These are phyloP conservation scores for Microcebus lehilahytsara DNA, from an alignment of 2,113 vertebrate species.

Conservation along the genomic window DNA sequence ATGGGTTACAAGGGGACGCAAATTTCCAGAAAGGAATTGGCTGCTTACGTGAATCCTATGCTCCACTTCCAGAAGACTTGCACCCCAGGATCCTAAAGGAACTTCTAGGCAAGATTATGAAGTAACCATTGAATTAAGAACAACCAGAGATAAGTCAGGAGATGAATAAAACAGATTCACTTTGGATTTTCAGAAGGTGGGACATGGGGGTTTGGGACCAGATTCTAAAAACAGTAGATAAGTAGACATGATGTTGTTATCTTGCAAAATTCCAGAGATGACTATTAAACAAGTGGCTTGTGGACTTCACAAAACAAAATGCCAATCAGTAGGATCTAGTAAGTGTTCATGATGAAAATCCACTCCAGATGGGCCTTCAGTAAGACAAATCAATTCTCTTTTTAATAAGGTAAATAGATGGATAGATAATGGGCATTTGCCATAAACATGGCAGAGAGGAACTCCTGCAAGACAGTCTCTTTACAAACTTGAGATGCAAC, in stretches of 20 bases:
- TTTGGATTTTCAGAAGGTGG: background rate
- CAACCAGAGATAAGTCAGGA: background rate
- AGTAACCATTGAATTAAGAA: background rate
- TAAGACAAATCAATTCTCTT: background rate
- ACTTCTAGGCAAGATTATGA: background rate
- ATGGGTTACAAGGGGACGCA: background rate
- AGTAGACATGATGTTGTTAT: background rate
- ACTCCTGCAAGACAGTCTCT: background rate
- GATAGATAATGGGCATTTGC: background rate
- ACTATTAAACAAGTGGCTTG: background rate
- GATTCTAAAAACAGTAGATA: background rate
- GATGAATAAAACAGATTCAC: background rate
- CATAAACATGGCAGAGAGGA: background rate
- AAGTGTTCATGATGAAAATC: background rate
- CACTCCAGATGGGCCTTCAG: background rate
- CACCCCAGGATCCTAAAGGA: background rate
- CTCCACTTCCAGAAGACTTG: background rate
- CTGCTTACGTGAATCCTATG: background rate
- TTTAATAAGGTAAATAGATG: background rate
- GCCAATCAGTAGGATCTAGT: background rate
- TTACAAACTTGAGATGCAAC: background rate
- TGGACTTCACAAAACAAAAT: background rate
- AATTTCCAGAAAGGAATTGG: background rate
- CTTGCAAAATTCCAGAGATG: background rate
- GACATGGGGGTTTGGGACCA: background rate